Evolutionary conservation across 2,888 invertebrate genomes (phyloP).

Genomic region (Phortica magna): DNA sequence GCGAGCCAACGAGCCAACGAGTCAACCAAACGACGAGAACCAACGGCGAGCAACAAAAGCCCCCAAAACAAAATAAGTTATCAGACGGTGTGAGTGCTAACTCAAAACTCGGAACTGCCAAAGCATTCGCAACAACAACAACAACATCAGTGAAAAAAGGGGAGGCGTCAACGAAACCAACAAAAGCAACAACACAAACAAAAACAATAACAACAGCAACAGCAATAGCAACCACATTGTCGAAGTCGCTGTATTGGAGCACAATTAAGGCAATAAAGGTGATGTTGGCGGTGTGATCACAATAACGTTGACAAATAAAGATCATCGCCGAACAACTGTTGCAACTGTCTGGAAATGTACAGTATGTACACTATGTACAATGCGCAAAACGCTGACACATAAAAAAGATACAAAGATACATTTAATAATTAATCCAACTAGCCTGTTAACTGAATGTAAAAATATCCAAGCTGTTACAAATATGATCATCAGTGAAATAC

Average conservation of each 20-base stretch:
- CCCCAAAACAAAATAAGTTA: slow-evolving; percentile 65
- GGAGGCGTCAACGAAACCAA: slow-evolving; percentile 70
- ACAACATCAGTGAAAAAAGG: slow-evolving; percentile 66
- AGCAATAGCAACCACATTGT: not conserved
- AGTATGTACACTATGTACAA: too few species aligned
- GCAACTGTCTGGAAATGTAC: too few species aligned
- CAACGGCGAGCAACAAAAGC: slow-evolving; percentile 49
- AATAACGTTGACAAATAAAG: slow-evolving; percentile 51
- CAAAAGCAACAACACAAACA: slow-evolving; percentile 37
- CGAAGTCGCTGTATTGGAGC: slow-evolving; percentile 7
- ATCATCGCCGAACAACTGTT: not conserved
- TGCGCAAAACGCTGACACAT: too few species aligned
- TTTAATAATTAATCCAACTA: too few species aligned
- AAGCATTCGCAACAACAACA: slow-evolving; percentile 33
- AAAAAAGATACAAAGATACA: too few species aligned
- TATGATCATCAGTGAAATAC: too few species aligned
- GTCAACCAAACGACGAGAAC: slow-evolving; percentile 46
- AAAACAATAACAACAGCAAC: slow-evolving; percentile 15
- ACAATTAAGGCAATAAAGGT: slow-evolving; percentile 40
- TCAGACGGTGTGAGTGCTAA: slow-evolving; percentile 62
- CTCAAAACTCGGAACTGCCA: slow-evolving; percentile 54
- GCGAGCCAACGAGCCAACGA: slow-evolving; percentile 48
- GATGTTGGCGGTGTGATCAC: slow-evolving; percentile 47
- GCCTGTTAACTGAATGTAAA: too few species aligned
- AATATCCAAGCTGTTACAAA: too few species aligned